These are phyloP conservation scores for Oncorhynchus mykiss DNA, from an alignment of 2,113 vertebrate species.

Conservation along the genomic window DNA sequence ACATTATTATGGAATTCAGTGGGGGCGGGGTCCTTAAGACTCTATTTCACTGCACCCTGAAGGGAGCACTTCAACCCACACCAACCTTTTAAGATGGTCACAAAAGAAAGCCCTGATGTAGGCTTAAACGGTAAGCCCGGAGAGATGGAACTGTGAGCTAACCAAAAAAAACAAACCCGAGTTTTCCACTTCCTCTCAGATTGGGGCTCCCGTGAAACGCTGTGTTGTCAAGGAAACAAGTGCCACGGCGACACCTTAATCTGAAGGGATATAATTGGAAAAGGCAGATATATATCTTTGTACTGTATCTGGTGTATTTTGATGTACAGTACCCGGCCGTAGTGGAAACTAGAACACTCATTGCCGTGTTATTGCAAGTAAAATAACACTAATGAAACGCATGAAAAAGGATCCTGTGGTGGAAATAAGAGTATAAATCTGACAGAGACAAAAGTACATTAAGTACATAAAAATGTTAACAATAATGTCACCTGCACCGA, in stretches of 20 bases:
- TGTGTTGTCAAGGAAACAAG: constrained; percentile 76
- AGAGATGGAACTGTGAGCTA: constrained; percentile 30
- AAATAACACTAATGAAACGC: constrained; percentile 61
- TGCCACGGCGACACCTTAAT: constrained; percentile 68
- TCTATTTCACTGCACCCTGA: constrained; percentile 15
- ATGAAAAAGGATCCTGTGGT: constrained; percentile 20
- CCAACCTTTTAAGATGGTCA: constrained; percentile 37
- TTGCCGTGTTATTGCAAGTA: constrained; percentile 56
- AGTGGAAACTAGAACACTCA: constrained; percentile 54
- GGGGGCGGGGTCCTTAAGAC: constrained; percentile 38
- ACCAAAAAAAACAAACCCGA: constrained; percentile 44
- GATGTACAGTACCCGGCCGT: constrained; percentile 34
- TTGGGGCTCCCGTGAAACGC: constrained; percentile 57
- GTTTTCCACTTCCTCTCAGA: constrained; percentile 63
- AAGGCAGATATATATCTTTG: constrained; percentile 67
- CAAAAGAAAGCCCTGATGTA: constrained; percentile 38
- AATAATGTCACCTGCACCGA: too few species aligned
- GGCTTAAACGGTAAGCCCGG: constrained; percentile 46
- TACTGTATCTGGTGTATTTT: constrained; percentile 46
- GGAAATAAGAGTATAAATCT: not conserved
- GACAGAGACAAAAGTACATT: not conserved
- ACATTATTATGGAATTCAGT: constrained; percentile 23
- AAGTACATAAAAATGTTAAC: too few species aligned
- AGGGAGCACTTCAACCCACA: constrained; percentile 16
- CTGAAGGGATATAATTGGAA: constrained; percentile 73